A percentile compares a stretch with the other conserved stretches of the same genome.
Evolutionary conservation across 2,888 invertebrate genomes (phyloP).

Genomic region (Drosophila borealis): DNA sequence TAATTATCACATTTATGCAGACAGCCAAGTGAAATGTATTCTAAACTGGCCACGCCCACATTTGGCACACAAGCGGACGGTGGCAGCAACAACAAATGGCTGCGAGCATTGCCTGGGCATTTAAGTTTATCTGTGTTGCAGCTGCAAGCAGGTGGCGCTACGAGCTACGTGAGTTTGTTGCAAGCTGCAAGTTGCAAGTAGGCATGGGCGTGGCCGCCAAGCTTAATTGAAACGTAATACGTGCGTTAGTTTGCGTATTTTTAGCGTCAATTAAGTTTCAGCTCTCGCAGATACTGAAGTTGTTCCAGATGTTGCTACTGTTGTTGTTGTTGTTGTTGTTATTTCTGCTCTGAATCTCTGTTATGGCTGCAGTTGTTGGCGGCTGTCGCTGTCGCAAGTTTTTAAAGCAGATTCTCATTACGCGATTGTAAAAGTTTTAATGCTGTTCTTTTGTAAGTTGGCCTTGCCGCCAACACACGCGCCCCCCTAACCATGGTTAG

Average conservation of each 20-base stretch:
- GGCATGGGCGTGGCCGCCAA: constrained; percentile 33
- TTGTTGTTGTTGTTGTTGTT: constrained; percentile 26
- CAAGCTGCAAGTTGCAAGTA: constrained; percentile 22
- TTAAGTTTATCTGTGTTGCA: constrained; percentile 51
- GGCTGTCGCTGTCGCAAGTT: constrained; percentile 71
- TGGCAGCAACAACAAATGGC: no score
- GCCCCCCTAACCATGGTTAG: neutral
- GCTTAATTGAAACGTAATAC: constrained; percentile 70
- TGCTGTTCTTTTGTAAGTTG: constrained; percentile 78
- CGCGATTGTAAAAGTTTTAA: constrained; percentile 80
- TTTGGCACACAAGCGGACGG: neutral
- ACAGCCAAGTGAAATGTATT: constrained; percentile 20
- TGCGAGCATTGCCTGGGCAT: constrained; percentile 48
- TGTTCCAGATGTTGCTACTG: constrained; percentile 16
- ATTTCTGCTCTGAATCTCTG: constrained; percentile 40
- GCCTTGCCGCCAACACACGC: constrained; percentile 42
- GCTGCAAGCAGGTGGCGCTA: constrained; percentile 13
- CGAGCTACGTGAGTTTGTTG: constrained; percentile 1
- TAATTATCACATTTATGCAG: constrained; percentile 67
- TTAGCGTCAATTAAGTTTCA: constrained; percentile 76
- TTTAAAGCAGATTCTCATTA: constrained; percentile 81
- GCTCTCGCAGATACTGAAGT: constrained; percentile 59
- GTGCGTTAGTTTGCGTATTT: constrained; percentile 66
- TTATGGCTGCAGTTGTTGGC: constrained; percentile 43
- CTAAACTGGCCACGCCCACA: constrained; percentile 32